phyloP scores from a whole-genome alignment of 2,888 invertebrate genomes.

The Halictus quadricinctus region DNA sequence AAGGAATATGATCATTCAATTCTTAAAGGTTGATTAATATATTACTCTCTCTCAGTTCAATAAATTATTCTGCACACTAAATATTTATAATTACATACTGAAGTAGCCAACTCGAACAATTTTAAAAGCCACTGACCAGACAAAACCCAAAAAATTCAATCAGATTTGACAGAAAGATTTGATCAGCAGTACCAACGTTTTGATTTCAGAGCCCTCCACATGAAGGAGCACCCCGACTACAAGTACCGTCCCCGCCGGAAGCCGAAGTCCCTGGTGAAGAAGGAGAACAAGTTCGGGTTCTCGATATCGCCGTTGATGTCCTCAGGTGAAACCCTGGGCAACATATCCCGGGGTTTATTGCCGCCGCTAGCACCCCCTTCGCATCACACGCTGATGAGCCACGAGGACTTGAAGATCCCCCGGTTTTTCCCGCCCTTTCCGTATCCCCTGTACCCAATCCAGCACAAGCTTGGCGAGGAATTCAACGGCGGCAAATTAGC shows the following conservation, averaged over 20 bases:
- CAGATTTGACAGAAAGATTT: background rate
- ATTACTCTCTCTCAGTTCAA: too few species aligned
- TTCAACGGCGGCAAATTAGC: slow-evolving; percentile 84
- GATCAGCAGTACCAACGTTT: slow-evolving; percentile 15
- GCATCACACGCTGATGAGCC: slow-evolving; percentile 83
- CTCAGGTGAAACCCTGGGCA: slow-evolving; percentile 79
- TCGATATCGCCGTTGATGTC: slow-evolving; percentile 87
- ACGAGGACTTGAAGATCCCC: slow-evolving; percentile 86
- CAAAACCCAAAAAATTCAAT: background rate
- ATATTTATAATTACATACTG: too few species aligned
- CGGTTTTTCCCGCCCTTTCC: slow-evolving; percentile 89
- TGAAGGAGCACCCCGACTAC: slow-evolving; percentile 97
- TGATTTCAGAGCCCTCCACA: slow-evolving; percentile 91
- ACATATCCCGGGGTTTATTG: slow-evolving; percentile 77
- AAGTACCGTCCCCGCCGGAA: slow-evolving; percentile 94
- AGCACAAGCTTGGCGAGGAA: slow-evolving; percentile 84
- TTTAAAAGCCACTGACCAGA: background rate
- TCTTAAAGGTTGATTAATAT: too few species aligned
- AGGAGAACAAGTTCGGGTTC: slow-evolving; percentile 90
- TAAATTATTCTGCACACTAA: too few species aligned
- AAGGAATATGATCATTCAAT: too few species aligned
- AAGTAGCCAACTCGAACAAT: background rate
- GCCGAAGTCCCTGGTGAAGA: slow-evolving; percentile 92
- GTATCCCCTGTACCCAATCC: slow-evolving; percentile 88
- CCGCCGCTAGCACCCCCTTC: slow-evolving; percentile 83